phyloP scores from a whole-genome alignment of 2,797 vertebrate genomes.

The Adelosebastes latens region DNA sequence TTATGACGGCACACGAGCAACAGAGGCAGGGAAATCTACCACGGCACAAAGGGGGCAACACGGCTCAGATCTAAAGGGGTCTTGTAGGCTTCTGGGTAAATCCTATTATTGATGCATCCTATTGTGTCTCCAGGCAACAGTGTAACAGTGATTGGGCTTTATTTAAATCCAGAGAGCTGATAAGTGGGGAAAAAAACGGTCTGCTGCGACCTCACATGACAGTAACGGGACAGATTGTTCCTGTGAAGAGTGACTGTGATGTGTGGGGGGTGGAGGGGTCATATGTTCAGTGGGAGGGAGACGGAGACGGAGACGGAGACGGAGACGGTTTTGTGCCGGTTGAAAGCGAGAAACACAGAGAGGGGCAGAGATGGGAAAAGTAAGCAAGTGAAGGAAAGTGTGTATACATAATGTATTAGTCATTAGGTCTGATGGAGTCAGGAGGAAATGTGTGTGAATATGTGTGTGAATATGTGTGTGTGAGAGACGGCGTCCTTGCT shows the following conservation, averaged over 20 bases:
- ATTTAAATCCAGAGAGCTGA: constrained; percentile 77
- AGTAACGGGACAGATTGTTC: constrained; percentile 69
- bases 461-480: too few species aligned
- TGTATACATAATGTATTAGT: constrained; percentile 48
- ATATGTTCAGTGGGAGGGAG: constrained; percentile 50
- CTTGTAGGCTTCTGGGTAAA: constrained; percentile 46
- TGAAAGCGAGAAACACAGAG: constrained; percentile 39
- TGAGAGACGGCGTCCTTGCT: not conserved
- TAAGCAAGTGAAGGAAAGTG: constrained; percentile 32
- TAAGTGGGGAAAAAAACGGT: constrained; percentile 71
- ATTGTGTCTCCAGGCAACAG: constrained; percentile 78
- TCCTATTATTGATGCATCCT: constrained; percentile 62
- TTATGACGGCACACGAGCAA: not conserved
- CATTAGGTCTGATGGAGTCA: constrained; percentile 7
- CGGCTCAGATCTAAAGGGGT: constrained; percentile 34
- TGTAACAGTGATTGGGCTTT: constrained; percentile 66
- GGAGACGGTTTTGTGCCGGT: constrained; percentile 33
- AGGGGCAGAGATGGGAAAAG: constrained; percentile 21
- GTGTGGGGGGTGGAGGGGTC: constrained; percentile 12
- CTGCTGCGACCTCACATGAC: constrained; percentile 64
- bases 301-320: constrained; percentile 22
- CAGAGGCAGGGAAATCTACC: constrained; percentile 27
- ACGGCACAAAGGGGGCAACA: constrained; percentile 16
- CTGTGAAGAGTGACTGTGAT: constrained; percentile 59
- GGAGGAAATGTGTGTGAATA: not conserved